Base-by-base conservation (phyloP, 2,113 vertebrate genomes). In the Osmerus eperlanus region DNA sequence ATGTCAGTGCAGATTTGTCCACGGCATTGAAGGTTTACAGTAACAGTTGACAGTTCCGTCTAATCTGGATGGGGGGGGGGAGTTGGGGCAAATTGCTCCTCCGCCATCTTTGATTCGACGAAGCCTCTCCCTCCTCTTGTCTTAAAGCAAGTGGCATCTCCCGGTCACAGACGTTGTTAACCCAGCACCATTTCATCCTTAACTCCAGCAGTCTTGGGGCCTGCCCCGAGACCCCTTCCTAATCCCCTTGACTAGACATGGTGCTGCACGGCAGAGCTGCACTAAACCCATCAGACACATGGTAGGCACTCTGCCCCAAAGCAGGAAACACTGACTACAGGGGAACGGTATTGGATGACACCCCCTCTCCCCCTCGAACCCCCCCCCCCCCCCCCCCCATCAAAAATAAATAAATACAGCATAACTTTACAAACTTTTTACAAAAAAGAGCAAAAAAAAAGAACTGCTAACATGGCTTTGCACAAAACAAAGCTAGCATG, bases 231-330 rank as follows among this genome's bases (percentile, higher is more conserved):
- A 71, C 72, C 67, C 29, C 4, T 3, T 70, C 74, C 53, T 86
- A 86, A 89, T 84, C 84, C 72, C 55, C 28, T 13, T 55, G 78
- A 75, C 79, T 70, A 73, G 77, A 87, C 78, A 65, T 32, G 32
- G 36, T 69, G 75, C 77, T 72, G 64, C 68, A 68, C 60, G 63
- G 41, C 68, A 68, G 79, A 65, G 70, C 69, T 64, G 65, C 74
- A 75, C 77, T 81, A 77, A 81, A 84, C 14, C 70, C 53, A 83
- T 84, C 81, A 79, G 77, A 81, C 74, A 71, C 52, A 60, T 78
- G 55, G 15, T 67, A 56, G 72, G 66, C 71, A 16, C 54, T 63
- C 62, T 52, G 53, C 60, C 75, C 6, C 19, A 25, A 56, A n/a
- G 28, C 21, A n/a, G 7, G 65, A 70, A 68, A 75, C 72, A 56